Percentiles rank a stretch among this genome's conserved stretches.
These are phyloP conservation scores for Sinella curviseta DNA, from an alignment of 1,140 invertebrate genomes.

Conservation along the genomic window DNA sequence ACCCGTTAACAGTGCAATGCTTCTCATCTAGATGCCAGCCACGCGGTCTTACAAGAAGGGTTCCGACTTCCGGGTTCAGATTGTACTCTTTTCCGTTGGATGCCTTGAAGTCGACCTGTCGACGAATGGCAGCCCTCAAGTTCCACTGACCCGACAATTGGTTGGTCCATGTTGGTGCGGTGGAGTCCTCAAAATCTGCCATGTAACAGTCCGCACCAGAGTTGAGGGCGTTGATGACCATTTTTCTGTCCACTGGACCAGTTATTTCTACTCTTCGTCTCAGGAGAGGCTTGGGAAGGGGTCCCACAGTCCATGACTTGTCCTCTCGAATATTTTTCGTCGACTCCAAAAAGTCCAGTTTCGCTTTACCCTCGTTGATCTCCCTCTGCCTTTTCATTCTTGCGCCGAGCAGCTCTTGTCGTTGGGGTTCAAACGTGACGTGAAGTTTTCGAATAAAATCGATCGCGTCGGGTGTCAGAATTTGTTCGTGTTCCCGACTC, in stretches of 20 bases:
- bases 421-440: constrained; percentile 34
- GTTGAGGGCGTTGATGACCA: constrained; percentile 56
- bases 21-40: constrained; percentile 59
- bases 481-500: neutral
- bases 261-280: constrained; percentile 55
- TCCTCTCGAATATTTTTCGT: constrained; percentile 38
- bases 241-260: constrained; percentile 56
- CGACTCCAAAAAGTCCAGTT: constrained; percentile 36
- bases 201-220: constrained; percentile 54
- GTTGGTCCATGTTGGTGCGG: constrained; percentile 57
- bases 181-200: constrained; percentile 57
- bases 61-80: constrained; percentile 42
- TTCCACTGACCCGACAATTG: constrained; percentile 56
- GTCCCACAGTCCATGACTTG: constrained; percentile 33
- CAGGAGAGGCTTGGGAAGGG: constrained; percentile 38
- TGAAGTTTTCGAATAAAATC: constrained; percentile 42
- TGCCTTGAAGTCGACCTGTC: constrained; percentile 51
- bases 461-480: constrained; percentile 34
- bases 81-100: constrained; percentile 43
- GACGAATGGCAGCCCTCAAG: constrained; percentile 55
- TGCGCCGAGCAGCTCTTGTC: constrained; percentile 31
- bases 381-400: constrained; percentile 32
- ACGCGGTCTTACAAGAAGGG: constrained; percentile 56
- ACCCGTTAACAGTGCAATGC: constrained; percentile 55
- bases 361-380: constrained; percentile 31